Evolutionary conservation across 2,113 vertebrate species (phyloP), one percentile per base, ranked within the genome.

Genomic region (Siniperca chuatsi): DNA sequence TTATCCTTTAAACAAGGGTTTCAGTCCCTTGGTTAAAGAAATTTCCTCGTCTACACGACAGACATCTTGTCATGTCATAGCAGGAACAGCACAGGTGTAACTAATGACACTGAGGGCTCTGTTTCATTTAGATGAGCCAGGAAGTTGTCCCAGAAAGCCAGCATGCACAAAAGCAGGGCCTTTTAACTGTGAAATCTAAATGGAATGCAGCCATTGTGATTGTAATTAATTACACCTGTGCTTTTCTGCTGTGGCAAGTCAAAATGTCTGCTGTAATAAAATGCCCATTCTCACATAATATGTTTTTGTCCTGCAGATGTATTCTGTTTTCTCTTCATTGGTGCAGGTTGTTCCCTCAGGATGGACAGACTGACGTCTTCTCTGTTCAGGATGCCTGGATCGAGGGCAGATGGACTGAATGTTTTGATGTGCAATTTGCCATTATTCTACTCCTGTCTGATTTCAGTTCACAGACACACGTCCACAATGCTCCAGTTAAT

Each of bases 401-500:
- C 20, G 35, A 18, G 33, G 21, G 54, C 61, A 61, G 77, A 78
- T 0, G 35, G 62, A 65, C 60, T 44, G 69, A 12, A 18, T 40
- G 71, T 83, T 72, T 84, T 78, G 61, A 83, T 83, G 74, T 81
- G 87, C 68, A 75, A 69, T 83, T 74, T 80, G 58, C 62, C n/a
- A 7, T 84, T 70, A 46, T 81, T 54, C 50, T 67, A 1, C 84
- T 67, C 42, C 78, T n/a, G 73, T 81, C 73, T 86, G 73, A 81
- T 77, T 77, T 35, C 67, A 29, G 77, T 64, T 83, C 83, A 76
- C 52, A 79, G 35, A 79, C 83, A 61, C 58, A 33, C 60, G 23
- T 79, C 60, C 61, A 79, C 83, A 85, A 88, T 82, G 70, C 79
- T 85, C 33, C 61, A 58, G 72, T 50, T 79, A 80, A 83, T 83